A percentile compares a stretch with the other conserved stretches of the same genome.
phyloP scores from a whole-genome alignment of 2,888 invertebrate species.

The Halictus ligatus region DNA sequence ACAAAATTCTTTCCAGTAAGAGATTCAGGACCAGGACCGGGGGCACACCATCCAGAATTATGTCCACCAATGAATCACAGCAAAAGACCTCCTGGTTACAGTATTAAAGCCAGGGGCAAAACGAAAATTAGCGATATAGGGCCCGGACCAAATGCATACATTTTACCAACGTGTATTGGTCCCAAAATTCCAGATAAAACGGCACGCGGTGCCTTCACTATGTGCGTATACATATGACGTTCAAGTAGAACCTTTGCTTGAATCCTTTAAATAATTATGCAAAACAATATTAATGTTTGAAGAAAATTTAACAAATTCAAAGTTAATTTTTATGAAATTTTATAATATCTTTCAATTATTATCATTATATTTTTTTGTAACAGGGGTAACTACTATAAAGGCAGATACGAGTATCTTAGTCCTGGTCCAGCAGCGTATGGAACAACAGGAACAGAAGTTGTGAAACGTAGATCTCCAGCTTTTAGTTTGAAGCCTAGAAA shows the following conservation, averaged over 20 bases:
- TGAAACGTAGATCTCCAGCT: constrained; percentile 76
- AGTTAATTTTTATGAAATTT: too few species aligned
- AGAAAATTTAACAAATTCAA: too few species aligned
- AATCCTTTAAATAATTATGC: too few species aligned
- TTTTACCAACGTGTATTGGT: constrained; percentile 85
- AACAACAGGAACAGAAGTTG: constrained; percentile 66
- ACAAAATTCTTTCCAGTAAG: constrained; percentile 48
- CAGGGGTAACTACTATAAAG: constrained; percentile 66
- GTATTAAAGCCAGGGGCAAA: constrained; percentile 85
- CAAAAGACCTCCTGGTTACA: constrained; percentile 86
- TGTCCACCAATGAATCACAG: constrained; percentile 85
- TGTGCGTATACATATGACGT: constrained; percentile 81
- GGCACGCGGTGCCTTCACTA: constrained; percentile 85
- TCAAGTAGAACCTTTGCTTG: too few species aligned
- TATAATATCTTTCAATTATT: too few species aligned
- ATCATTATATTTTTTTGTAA: constrained; percentile 12
- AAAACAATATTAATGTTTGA: too few species aligned
- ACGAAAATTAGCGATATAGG: constrained; percentile 75
- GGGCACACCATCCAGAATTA: constrained; percentile 87
- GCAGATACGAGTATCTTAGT: constrained; percentile 42
- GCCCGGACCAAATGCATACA: constrained; percentile 88
- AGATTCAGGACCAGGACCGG: constrained; percentile 87
- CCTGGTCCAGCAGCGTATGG: constrained; percentile 81
- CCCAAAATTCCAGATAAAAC: constrained; percentile 85
- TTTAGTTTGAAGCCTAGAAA: constrained; percentile 73